Evolutionary conservation across 2,113 vertebrate species (phyloP), one percentile per base, ranked within the genome.

Genomic region (Clinocottus analis): DNA sequence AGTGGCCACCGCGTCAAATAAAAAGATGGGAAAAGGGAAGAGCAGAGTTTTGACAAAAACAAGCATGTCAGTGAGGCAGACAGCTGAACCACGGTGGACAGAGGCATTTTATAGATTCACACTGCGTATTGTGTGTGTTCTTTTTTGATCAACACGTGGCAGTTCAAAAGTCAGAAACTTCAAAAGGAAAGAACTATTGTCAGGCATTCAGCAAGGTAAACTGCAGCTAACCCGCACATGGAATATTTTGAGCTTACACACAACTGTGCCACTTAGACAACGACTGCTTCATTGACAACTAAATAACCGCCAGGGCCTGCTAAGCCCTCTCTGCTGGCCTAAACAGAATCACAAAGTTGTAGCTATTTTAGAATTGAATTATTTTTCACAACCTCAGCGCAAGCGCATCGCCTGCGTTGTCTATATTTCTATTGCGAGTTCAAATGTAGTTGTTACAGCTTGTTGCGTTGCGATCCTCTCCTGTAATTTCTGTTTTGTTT

Each of bases 1-100:
- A 82, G 72, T 74, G 70, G 61, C 35, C 47, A 37, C 56, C 39
- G 56, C 29, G 82, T 75, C 64, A 73, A 61, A 27, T 67, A 29
- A 63, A 47, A 74, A 72, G 68, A 83, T 71, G 33, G 56, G 37
- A 35, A 72, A 69, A 31, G 64, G 29, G 51, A 75, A 31, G 43
- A 33, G 69, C 14, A 37, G 53, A 29, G n/a, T 23, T 33, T 58
- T 58, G 69, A 79, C 63, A 82, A 69, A 79, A 72, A 25, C 60
- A 69, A 68, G 58, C 39, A 75, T 73, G 53, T 77, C 73, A 71
- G 19, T 11, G 14, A 55, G 58, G 63, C 1, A 11, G 59, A 67
- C 1, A 12, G 62, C 8, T 33, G 73, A 78, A 69, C 53, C 67
- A 56, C 39, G 9, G 56, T 14, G 58, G 29, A 60, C 25, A 56